phyloP scores from a whole-genome alignment of 2,797 vertebrate species.

The Xiphophorus birchmanni region DNA sequence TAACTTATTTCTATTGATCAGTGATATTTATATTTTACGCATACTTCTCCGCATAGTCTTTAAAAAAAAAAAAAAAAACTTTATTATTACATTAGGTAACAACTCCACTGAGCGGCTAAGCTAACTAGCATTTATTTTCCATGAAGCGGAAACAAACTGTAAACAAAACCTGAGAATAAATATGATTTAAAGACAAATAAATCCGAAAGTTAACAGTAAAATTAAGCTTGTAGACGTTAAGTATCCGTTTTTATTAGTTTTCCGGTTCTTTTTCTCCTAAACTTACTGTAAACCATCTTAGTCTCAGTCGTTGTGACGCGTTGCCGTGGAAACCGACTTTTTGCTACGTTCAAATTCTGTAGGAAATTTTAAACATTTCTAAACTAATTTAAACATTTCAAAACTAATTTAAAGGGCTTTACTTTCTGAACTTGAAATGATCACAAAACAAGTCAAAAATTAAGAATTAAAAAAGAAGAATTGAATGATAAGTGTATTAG shows the following conservation, averaged over 20 bases:
- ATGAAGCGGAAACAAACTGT: not conserved
- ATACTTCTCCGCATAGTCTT: not conserved
- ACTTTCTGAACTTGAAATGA: not conserved
- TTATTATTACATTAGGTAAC: no score
- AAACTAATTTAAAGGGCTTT: not conserved
- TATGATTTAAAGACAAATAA: not conserved
- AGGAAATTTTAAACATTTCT: not conserved
- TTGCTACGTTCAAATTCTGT: not conserved
- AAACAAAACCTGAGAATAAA: not conserved
- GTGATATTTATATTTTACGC: not conserved
- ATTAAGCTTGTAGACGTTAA: not conserved
- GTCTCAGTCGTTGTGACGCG: conserved; percentile 34
- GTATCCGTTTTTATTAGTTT: not conserved
- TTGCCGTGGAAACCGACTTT: conserved; percentile 53
- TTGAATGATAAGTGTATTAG: not conserved
- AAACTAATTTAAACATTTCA: not conserved
- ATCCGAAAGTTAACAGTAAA: not conserved
- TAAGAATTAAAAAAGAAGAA: not conserved
- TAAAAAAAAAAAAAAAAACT: not conserved
- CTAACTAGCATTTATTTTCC: not conserved
- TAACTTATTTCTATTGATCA: not conserved
- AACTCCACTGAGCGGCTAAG: not conserved
- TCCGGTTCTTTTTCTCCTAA: rapidly evolving
- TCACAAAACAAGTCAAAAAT: not conserved
- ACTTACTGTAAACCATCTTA: conserved; percentile 72